Conservation (phyloP, 2,113 vertebrate genomes). For the Myotis davidii region DNA sequence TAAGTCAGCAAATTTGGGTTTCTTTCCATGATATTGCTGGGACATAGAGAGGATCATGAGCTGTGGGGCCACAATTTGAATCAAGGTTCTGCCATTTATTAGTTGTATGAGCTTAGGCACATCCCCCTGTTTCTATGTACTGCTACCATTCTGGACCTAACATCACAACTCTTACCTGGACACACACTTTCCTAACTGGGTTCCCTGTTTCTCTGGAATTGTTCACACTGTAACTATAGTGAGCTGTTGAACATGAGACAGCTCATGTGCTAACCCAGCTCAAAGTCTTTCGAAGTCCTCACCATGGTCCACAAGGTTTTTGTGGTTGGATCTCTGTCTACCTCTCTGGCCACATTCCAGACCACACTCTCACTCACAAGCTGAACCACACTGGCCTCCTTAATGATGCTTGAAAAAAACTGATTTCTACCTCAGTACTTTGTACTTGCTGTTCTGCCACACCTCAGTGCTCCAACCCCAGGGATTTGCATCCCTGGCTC, state of each 20-base stretch:
- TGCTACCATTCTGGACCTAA: background rate
- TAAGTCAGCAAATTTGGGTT: background rate
- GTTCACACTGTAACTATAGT: background rate
- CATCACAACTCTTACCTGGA: background rate
- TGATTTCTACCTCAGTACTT: slow-evolving; percentile 11
- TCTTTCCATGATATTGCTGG: background rate
- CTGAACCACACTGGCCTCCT: background rate
- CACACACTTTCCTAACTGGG: background rate
- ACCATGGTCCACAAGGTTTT: background rate
- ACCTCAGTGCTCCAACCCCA: background rate
- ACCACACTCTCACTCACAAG: background rate
- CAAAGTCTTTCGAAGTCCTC: background rate
- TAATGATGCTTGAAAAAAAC: background rate
- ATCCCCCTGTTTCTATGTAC: background rate
- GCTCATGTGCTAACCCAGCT: background rate
- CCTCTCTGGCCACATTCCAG: background rate
- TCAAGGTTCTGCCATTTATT: background rate
- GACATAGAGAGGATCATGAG: background rate
- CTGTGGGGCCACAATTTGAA: background rate
- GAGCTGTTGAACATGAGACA: background rate
- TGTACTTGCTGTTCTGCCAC: background rate
- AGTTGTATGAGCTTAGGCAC: background rate
- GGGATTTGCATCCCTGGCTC: background rate
- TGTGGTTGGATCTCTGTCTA: background rate
- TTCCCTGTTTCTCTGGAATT: slow-evolving; percentile 14